These are phyloP conservation scores for Petroica traversi DNA, from an alignment of 2,113 vertebrate species.

Conservation along the genomic window DNA sequence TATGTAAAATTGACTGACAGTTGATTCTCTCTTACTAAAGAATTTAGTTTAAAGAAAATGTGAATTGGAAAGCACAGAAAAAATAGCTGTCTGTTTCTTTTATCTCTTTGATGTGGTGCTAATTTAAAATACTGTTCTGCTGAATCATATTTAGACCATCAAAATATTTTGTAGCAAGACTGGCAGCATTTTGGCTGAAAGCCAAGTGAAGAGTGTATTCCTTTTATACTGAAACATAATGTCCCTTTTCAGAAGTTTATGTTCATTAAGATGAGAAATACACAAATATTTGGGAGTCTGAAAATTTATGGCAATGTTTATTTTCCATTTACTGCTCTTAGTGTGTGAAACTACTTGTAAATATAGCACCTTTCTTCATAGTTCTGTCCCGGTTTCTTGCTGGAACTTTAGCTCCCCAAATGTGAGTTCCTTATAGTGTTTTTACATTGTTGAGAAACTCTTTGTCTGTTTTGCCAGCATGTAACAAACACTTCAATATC, in stretches of 20 bases:
- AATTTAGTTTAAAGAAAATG: not conserved
- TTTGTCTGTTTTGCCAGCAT: not conserved
- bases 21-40: not conserved
- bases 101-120: not conserved
- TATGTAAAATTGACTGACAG: not conserved
- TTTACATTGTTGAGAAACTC: not conserved
- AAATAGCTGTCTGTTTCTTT: not conserved
- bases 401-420: not conserved
- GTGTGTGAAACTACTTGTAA: not conserved
- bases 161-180: not conserved
- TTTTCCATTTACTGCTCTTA: not conserved
- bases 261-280: not conserved
- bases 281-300: not conserved
- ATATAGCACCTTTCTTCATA: not conserved
- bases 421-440: not conserved
- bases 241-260: not conserved
- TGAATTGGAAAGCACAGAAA: not conserved
- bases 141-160: not conserved
- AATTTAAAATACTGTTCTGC: not conserved
- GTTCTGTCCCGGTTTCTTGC: not conserved
- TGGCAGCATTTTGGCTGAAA: not conserved
- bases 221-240: not conserved
- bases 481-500: not conserved
- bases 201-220: not conserved
- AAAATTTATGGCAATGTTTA: not conserved